Percentiles rank a stretch among this genome's conserved stretches.
phyloP scores from a whole-genome alignment of 2,113 vertebrate genomes.

The Mohoua ochrocephala region DNA sequence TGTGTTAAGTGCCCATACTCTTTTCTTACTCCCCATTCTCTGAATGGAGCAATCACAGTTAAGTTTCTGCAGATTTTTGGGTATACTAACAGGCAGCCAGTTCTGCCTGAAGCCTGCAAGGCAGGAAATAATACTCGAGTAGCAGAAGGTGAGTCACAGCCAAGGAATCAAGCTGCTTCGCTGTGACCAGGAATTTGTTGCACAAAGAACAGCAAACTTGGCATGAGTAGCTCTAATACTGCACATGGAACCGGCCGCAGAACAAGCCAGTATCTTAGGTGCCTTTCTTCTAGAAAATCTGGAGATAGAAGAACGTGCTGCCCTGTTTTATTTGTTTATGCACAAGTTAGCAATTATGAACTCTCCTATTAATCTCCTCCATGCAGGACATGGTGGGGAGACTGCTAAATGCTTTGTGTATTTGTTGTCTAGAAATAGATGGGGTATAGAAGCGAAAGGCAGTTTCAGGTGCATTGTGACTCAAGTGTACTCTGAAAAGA shows the following conservation, averaged over 20 bases:
- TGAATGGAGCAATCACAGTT: neutral
- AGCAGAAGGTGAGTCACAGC: neutral
- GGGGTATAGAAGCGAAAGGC: neutral
- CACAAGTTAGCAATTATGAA: neutral
- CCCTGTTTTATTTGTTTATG: neutral
- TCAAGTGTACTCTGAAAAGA: neutral
- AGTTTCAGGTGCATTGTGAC: neutral
- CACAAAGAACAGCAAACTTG: neutral
- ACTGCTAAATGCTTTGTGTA: neutral
- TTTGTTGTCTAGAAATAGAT: neutral
- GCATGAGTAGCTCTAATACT: neutral
- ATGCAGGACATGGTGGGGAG: neutral
- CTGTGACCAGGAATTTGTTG: neutral
- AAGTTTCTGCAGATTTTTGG: neutral
- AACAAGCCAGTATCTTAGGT: neutral
- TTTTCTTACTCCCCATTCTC: neutral
- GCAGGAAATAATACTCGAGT: neutral
- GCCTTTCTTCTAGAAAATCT: neutral
- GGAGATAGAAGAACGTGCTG: neutral
- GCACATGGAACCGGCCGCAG: accelerated
- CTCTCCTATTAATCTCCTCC: neutral
- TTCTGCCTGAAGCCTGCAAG: neutral
- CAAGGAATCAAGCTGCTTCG: neutral
- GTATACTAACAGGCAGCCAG: neutral
- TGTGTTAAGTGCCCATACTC: neutral